Evolutionary conservation across 2,113 vertebrate species (phyloP), one percentile per base, ranked within the genome.

Genomic region (Dissostichus mawsoni): DNA sequence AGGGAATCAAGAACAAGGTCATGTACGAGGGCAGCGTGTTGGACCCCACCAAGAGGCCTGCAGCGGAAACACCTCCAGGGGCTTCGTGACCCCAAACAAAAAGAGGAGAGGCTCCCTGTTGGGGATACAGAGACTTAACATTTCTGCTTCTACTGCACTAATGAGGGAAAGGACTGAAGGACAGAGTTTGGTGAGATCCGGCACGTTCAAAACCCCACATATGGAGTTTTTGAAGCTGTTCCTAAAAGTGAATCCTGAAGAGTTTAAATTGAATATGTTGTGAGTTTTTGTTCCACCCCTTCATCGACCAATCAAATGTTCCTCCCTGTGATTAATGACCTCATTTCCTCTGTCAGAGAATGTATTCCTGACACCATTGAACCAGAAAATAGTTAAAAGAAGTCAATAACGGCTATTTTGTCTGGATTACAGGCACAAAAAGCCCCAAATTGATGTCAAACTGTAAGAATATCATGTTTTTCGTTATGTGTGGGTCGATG

Each of bases 1-100:
- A 88, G 0, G 90, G 92, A 72, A 66, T 94, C 16, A 90, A 84
- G 75, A 94, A 93, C 74, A 92, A 90, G 41, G 51, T 91, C 0
- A 4, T 76, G 2, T 94, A 92, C 6, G 90, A 93, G 76, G 93
- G 93, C 51, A 83, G 90, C 0, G 51, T 0, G 29, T 3, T 78
- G 2, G 92, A 94, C 20, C 92, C 92, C 0, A 52, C 33, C 8
- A 78, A 20, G 8, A 91, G 70, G 73, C 33, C 51, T 9, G 64
- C 11, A 56, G 17, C 33, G 62, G 72, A 82, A 5, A 69, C 72
- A 0, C 57, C 78, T 10, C 68, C 91, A 3, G 58, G 57, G 1
- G 33, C 85, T 0, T 74, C 86, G 0, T 90, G 86, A 91, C 68
- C 63, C 0, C 47, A 5, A 44, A 16, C 33, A 25, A 25, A 25